Base-by-base conservation (phyloP, 2,888 invertebrate species). In the Callyntrura guangdongensis region DNA sequence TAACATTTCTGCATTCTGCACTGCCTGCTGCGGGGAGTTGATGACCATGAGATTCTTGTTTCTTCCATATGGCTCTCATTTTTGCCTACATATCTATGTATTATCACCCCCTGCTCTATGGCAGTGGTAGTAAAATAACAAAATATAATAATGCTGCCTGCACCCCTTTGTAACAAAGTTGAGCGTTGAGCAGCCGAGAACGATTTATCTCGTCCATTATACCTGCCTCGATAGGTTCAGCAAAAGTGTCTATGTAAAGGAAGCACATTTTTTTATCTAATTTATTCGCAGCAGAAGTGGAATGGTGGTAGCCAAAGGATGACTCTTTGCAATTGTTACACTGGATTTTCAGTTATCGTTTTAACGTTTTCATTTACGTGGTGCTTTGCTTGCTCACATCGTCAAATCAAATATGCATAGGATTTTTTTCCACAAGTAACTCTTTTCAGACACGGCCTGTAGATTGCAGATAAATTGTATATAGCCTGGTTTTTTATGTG, bases 11-110 rank as follows among this genome's bases (percentile, higher is more conserved):
- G 77, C 64, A 83, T 56, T 59, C 72, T 82, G 36, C 36, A 36
- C 36, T 36, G 36, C 36, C 36, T 36, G 36, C 82, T 82, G 81
- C 88, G 83, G 89, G 64, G 87, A 89, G 83, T 89, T 89, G 89
- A 89, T 89, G 89, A 83, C 89, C 89, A 89, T 89, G 89, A 89
- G 89, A 84, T 89, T 89, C 89, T 61, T 74, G 88, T 82, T 88
- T 82, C 74, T 72, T 84, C 61, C 84, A 83, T 77, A 83, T 83
- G 74, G 74, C 84, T 83, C 77, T 27, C 5, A 74, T 49, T 74
- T 47, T 49, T 49, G 20, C 47, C 25, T 59, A 59, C 64, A 17
- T 36, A 36, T 36, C 36, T 36, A 36, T 17, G 47, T 72, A 8
- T 20, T 45, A 45, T n/a, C 22, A 59, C 59, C 27, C 25, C 12